Base-by-base conservation (phyloP, 2,888 invertebrate genomes). In the Nowickia ferox region DNA sequence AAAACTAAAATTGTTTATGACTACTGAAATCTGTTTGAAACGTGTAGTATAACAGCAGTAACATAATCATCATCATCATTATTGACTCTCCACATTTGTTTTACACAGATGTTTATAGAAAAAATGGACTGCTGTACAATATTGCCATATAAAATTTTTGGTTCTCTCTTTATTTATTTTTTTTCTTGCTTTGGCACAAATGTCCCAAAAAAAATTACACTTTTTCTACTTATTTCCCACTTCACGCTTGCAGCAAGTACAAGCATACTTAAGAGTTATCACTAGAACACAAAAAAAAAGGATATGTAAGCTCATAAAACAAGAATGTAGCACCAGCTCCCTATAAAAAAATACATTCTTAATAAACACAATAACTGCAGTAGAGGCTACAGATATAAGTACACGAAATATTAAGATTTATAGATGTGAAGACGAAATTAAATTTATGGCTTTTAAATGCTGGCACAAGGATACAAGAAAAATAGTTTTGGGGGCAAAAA, bases 1-100 rank as follows among this genome's bases (percentile, higher is more conserved):
- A 65, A 78, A 53, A 86, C 59, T 79, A 82, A 86, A 86, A 79
- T 86, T 83, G 79, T 86, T 83, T 86, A 86, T 86, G 76, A 79
- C 86, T 83, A 53, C 71, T 79, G 86, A 71, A 83, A 83, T 83
- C 76, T 79, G 71, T 55, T 82, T 61, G 71, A 61, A 71, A 86
- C 61, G 71, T 82, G 68, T 53, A 63, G 75, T 40, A 68, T 59
- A 57, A 57, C 46, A 81, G 30, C 22, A 65, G n/a, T 9, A 46
- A 9, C 19, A 19, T 38, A n/a, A 17, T 1, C 48, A 46, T 13
- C 57, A 30, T 11, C 30, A 30, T 83, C 61, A 68, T 40, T 38
- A 55, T 44, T 68, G 30, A 15, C 51, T 15, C 5, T 66, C 15
- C 59, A 30, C 22, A 9, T 19, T 48, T 8, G n/a, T 69, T 9